Conservation (phyloP, 2,888 invertebrate species). For the Congeria kusceri region DNA sequence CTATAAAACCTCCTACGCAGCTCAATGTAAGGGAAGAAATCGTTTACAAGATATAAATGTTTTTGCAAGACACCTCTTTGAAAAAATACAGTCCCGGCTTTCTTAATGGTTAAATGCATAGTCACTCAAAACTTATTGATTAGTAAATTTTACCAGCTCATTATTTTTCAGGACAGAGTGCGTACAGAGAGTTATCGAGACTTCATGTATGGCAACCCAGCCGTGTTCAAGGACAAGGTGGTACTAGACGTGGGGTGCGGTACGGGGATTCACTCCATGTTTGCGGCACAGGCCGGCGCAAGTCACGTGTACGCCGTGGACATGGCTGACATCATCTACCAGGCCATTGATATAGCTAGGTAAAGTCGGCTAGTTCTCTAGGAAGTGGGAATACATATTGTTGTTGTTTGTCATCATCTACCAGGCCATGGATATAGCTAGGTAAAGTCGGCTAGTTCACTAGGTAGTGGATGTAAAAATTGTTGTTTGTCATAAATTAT, state of each 20-base stretch:
- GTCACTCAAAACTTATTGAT: too few species aligned
- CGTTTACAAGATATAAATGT: too few species aligned
- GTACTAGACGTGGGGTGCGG: constrained; percentile 88
- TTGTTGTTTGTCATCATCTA: too few species aligned
- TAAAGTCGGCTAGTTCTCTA: constrained; percentile 55
- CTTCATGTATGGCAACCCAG: constrained; percentile 92
- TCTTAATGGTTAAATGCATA: too few species aligned
- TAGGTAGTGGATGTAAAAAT: too few species aligned
- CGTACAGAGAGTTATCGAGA: constrained; percentile 95
- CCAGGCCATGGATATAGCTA: constrained; percentile 86
- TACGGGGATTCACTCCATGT: constrained; percentile 93
- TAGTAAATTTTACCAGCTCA: too few species aligned
- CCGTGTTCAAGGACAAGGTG: constrained; percentile 90
- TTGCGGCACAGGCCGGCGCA: constrained; percentile 96
- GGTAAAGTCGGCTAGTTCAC: constrained; percentile 78
- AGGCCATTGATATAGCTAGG: constrained; percentile 86
- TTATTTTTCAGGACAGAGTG: constrained; percentile 78
- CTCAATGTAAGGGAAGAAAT: too few species aligned
- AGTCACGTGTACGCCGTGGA: constrained; percentile 88
- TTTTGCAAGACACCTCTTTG: too few species aligned
- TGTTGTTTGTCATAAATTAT: too few species aligned
- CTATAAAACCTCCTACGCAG: too few species aligned
- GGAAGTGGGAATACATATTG: too few species aligned
- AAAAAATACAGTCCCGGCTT: too few species aligned
- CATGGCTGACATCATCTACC: constrained; percentile 86